phyloP scores from a whole-genome alignment of 2,797 vertebrate species.

The Artibeus jamaicensis region DNA sequence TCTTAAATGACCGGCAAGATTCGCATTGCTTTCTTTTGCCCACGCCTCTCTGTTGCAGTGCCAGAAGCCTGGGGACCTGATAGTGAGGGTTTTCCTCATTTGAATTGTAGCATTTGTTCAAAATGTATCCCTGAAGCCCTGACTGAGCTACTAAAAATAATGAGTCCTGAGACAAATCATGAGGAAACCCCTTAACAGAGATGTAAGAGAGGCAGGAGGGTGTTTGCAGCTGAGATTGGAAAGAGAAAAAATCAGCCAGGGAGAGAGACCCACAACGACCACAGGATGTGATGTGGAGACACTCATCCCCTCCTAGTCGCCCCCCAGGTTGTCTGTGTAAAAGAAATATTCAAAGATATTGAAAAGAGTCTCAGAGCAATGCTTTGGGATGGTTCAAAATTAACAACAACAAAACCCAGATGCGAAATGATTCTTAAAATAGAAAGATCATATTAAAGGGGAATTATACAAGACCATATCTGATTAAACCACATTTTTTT shows the following conservation, averaged over 20 bases:
- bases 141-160: conserved; percentile 67
- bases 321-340: not conserved
- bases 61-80: not conserved
- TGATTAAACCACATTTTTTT: not conserved
- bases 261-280: not conserved
- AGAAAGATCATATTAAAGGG: not conserved
- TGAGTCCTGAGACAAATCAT: conserved; percentile 47
- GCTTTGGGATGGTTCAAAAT: not conserved
- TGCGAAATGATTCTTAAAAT: not conserved
- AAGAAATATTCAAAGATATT: not conserved
- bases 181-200: conserved; percentile 29
- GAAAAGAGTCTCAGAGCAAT: not conserved
- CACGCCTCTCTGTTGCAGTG: not conserved
- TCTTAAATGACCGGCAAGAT: not conserved
- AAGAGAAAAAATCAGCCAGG: conserved; percentile 21
- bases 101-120: conserved; percentile 49
- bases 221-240: conserved; percentile 43
- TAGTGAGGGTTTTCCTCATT: conserved; percentile 14
- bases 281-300: not conserved
- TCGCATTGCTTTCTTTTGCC: not conserved
- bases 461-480: not conserved
- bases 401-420: not conserved
- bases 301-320: not conserved
- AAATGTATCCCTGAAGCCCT: conserved; percentile 33
- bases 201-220: not conserved